These are phyloP conservation scores for Leptothorax acervorum DNA, from an alignment of 2,888 invertebrate genomes.

Conservation along the genomic window DNA sequence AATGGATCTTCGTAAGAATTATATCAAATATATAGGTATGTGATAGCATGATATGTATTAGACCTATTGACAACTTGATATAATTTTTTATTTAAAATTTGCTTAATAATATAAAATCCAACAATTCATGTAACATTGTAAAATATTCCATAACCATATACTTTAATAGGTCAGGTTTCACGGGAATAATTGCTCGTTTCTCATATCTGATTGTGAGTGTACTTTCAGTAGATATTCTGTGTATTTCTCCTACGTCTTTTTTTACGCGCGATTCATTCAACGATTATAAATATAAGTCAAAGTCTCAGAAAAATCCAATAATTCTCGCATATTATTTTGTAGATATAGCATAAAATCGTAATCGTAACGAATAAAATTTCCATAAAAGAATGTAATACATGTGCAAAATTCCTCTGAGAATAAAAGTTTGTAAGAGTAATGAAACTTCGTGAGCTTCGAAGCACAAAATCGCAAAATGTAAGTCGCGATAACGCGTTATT, in stretches of 20 bases:
- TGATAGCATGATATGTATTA: too few species aligned
- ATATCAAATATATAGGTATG: too few species aligned
- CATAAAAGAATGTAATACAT: slow-evolving; percentile 5
- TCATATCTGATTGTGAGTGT: background rate
- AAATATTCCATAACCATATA: background rate
- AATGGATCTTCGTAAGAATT: background rate
- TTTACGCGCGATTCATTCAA: background rate
- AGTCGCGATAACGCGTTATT: slow-evolving; percentile 4
- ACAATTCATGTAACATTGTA: background rate
- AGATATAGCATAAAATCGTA: background rate
- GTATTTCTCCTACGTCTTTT: background rate
- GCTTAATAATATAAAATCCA: background rate
- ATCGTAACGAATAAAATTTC: slow-evolving; percentile 27
- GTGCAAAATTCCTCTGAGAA: slow-evolving; percentile 24
- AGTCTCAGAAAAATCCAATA: slow-evolving; percentile 21
- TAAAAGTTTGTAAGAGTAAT: background rate
- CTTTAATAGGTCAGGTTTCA: background rate
- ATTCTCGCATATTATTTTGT: background rate
- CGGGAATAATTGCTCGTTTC: background rate
- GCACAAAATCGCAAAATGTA: slow-evolving; percentile 26
- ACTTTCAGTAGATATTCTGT: background rate
- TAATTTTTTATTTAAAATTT: background rate
- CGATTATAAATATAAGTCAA: background rate
- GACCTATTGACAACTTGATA: too few species aligned
- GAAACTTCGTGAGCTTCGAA: background rate